Conservation (phyloP, 2,113 vertebrate species). For the Phalacrocorax brasilianus region DNA sequence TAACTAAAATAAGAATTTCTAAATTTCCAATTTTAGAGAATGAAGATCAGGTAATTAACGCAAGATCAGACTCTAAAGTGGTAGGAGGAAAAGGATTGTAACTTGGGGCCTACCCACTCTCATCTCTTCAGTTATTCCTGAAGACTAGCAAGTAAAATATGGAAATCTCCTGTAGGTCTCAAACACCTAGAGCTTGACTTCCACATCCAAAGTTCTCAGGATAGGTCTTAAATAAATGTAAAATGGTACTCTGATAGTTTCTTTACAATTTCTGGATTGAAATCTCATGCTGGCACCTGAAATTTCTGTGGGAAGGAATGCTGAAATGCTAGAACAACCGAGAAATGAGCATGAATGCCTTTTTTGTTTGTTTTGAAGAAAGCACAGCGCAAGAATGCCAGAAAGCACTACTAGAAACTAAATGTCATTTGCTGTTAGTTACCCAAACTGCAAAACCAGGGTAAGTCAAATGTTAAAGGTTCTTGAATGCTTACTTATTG, state of each 20-base stretch:
- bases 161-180: background rate
- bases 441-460: background rate
- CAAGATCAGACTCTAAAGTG: background rate
- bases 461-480: background rate
- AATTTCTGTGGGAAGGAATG: background rate
- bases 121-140: background rate
- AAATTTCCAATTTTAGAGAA: background rate
- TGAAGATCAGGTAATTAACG: background rate
- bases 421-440: background rate
- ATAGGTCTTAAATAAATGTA: background rate
- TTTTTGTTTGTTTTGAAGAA: background rate
- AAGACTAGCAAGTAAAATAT: background rate
- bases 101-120: background rate
- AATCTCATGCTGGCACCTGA: background rate
- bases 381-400: background rate
- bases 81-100: background rate
- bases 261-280: background rate
- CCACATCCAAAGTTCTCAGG: background rate
- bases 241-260: background rate
- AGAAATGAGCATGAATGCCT: background rate
- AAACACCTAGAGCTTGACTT: background rate
- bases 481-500: background rate
- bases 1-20: background rate
- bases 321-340: background rate
- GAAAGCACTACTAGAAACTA: background rate